Evolutionary conservation across 2,888 invertebrate genomes (phyloP), one percentile per base, ranked within the genome.

Genomic region (Amorpha juglandis): DNA sequence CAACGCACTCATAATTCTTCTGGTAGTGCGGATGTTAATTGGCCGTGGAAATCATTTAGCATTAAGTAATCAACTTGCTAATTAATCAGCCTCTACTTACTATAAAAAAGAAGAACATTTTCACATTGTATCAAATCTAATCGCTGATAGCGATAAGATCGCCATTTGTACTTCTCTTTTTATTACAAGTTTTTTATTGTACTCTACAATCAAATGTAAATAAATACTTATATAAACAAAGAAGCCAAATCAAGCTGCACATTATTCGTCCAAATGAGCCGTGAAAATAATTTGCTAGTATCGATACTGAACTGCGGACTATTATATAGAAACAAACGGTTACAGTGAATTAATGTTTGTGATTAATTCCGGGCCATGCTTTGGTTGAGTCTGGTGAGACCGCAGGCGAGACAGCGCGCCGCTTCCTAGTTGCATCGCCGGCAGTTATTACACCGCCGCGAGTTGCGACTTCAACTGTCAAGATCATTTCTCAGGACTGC

Each of bases 391-490:
- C 52, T 19, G 14, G 11, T 27, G 14, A 53, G 58, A 55, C 55
- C 65, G 78, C 84, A 78, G 83, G 83, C 86, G 83, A 87, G 87
- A 87, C 87, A 83, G 80, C 75, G 81, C 80, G 76, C 78, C 82
- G 84, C 88, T 89, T 89, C 89, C 89, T 89, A 81, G 87, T 88
- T 85, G 87, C 80, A 77, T 65, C 71, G 74, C 78, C 72, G 74
- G 74, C 74, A 74, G 80, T 82, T 82, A 81, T 78, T 80, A 77
- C 78, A 76, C 78, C 72, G 71, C 65, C 68, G 66, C 69, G 69
- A 71, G 71, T 65, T 68, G 66, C 69, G 69, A 71, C 63, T 62
- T 58, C 64, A 73, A 73, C 77, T 76, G 78, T 81, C 81, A 77
- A 75, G 75, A 76, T 77, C 74, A 72, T 73, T 76, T 74, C 74